Evolutionary conservation across 2,888 invertebrate species (phyloP), one percentile per base, ranked within the genome.

Genomic region (Dasysyrphus albostriatus): DNA sequence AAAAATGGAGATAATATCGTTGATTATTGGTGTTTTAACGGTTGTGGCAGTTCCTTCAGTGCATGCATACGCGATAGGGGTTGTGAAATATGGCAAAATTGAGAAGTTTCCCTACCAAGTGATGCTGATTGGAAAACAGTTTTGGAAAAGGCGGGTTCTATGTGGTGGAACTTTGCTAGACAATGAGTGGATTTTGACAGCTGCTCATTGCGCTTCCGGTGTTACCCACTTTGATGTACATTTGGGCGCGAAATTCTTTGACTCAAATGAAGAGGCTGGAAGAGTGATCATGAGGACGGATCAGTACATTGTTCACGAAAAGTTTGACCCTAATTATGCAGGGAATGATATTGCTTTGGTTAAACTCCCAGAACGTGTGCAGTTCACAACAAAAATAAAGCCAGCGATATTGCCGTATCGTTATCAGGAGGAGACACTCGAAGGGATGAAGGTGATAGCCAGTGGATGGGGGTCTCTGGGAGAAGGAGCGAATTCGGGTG

Each of bases 101-200:
- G 91, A 91, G 82, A 91, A 90, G 75, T 92, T 92, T 61, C 92
- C 92, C 73, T 92, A 92, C 75, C 92, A 92, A 89, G 92, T 91
- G 73, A 92, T 92, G 92, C 88, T 92, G 58, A 91, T 92, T n/a
- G 92, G 92, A 37, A 92, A 92, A 67, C 90, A 91, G 51, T 74
- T 90, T 83, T 91, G 91, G 90, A 90, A 90, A 80, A 91, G 90
- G 34, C 90, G 91, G 19, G 90, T 91, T n/a, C 89, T 92, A 5
- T 93, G 92, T 51, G 92, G 93, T 5, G 92, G 93, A 47, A 92
- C 92, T 0, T 49, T 93, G 83, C 88, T 93, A 72, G 90, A 91
- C 88, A 89, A 89, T 1, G 90, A 92, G 42, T 93, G 92, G 92
- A 89, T 93, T 10, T 88, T 93, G 16, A 93, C 93, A 2, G 93